Evolutionary conservation across 2,888 invertebrate genomes (phyloP).

Genomic region (Macaria notata): DNA sequence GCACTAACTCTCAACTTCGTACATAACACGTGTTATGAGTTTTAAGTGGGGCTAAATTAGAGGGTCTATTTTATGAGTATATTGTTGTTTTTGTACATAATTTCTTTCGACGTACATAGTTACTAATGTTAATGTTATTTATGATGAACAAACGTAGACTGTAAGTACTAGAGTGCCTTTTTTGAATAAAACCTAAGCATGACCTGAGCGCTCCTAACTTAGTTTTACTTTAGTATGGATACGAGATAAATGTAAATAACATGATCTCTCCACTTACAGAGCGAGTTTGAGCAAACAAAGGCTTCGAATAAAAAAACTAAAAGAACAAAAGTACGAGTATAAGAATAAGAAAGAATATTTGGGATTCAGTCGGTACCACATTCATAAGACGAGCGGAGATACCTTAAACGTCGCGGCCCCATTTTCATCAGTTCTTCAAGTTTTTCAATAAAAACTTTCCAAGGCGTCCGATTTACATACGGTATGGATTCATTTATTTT

Average conservation of each 20-base stretch:
- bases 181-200: too few relatives aligned
- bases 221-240: too few relatives aligned
- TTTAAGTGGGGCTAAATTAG: not conserved
- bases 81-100: too few relatives aligned
- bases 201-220: not conserved
- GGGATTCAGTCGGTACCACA: constrained; percentile 57
- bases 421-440: constrained; percentile 79
- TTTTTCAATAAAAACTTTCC: constrained; percentile 82
- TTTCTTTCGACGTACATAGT: too few relatives aligned
- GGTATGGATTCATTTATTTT: constrained; percentile 79
- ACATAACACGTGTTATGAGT: constrained; percentile 3
- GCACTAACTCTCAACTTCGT: constrained; percentile 44
- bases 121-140: too few relatives aligned
- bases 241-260: too few relatives aligned
- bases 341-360: constrained; percentile 50
- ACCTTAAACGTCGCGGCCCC: constrained; percentile 71
- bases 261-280: not conserved
- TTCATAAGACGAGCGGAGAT: constrained; percentile 65
- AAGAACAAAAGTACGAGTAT: constrained; percentile 22
- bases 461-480: constrained; percentile 77
- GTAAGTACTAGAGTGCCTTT: too few relatives aligned
- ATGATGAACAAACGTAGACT: too few relatives aligned
- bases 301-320: constrained; percentile 34
- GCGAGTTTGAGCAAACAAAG: constrained; percentile 4
- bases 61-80: too few relatives aligned